These are phyloP conservation scores for Lordiphosa clarofinis DNA, from an alignment of 1,140 invertebrate genomes.

Conservation along the genomic window DNA sequence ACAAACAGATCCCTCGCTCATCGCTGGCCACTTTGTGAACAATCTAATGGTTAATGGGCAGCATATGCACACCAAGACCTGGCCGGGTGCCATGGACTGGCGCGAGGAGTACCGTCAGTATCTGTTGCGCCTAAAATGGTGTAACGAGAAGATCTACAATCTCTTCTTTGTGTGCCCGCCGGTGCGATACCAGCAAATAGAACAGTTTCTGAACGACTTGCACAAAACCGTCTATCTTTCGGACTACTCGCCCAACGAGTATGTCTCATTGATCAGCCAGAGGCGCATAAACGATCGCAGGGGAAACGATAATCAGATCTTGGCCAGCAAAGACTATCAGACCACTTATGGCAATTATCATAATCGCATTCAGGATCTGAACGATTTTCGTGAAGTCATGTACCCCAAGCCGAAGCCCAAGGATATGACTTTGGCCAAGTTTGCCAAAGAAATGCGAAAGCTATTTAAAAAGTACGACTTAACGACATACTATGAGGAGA, in stretches of 20 bases:
- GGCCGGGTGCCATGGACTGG: slow-evolving; percentile 56
- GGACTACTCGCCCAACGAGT: slow-evolving; percentile 41
- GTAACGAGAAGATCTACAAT: slow-evolving; percentile 53
- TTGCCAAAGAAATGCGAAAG: slow-evolving; percentile 39
- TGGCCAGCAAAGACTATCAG: slow-evolving; percentile 18
- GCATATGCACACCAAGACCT: slow-evolving; percentile 34
- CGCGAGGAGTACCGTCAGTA: slow-evolving; percentile 59
- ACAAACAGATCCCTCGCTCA: slow-evolving; percentile 40
- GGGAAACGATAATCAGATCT: background rate
- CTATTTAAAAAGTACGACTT: slow-evolving; percentile 47
- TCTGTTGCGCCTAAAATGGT: slow-evolving; percentile 46
- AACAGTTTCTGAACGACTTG: slow-evolving; percentile 34
- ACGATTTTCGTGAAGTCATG: background rate
- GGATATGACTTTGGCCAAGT: slow-evolving; percentile 20
- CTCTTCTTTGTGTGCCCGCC: slow-evolving; percentile 49
- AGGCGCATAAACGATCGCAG: background rate
- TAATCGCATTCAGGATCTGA: slow-evolving; percentile 42
- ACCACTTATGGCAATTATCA: slow-evolving; percentile 59
- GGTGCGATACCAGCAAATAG: slow-evolving; percentile 21
- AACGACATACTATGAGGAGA: slow-evolving; percentile 47
- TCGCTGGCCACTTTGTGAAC: slow-evolving; percentile 43
- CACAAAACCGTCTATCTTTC: slow-evolving; percentile 32
- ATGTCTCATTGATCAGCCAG: slow-evolving; percentile 26
- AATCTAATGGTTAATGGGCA: slow-evolving; percentile 37
- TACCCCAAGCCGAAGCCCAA: slow-evolving; percentile 13